Percentiles rank a stretch among this genome's conserved stretches.
Conservation (phyloP, 2,888 invertebrate species). For the Machimus rusticus region DNA sequence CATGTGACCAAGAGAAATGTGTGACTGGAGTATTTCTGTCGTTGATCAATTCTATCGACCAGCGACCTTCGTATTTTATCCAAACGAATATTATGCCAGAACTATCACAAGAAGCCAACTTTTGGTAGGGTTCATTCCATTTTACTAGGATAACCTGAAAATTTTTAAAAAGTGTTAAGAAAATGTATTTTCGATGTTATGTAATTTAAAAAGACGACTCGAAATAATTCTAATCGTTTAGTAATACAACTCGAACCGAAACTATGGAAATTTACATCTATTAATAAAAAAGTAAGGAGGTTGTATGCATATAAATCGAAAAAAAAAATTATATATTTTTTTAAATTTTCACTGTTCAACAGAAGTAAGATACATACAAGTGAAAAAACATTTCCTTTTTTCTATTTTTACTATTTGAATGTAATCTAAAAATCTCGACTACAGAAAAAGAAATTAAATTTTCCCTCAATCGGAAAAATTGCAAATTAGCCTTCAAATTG, state of each 20-base stretch:
- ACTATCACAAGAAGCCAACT: conserved; percentile 96
- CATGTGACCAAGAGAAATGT: conserved; percentile 98
- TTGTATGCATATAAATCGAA: too few relatives aligned
- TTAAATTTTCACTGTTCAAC: too few relatives aligned
- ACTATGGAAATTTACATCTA: too few relatives aligned
- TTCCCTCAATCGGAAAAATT: not conserved
- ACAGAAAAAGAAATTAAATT: not conserved
- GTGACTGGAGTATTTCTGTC: conserved; percentile 97
- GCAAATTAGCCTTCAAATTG: not conserved
- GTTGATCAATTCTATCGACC: conserved; percentile 99
- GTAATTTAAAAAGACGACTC: not conserved
- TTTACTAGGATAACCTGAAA: conserved; percentile 89
- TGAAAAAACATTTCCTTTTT: not conserved
- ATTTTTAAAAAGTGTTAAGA: not conserved
- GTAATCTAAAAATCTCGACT: not conserved
- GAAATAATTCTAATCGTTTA: too few relatives aligned
- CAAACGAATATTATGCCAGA: conserved; percentile 98
- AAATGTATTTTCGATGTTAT: not conserved
- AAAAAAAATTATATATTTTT: too few relatives aligned
- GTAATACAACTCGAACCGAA: too few relatives aligned
- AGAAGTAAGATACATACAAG: not conserved
- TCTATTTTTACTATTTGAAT: not conserved
- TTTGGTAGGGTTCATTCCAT: conserved; percentile 99
- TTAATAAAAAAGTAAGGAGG: too few relatives aligned
- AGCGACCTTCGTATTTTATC: conserved; percentile 98